Evolutionary conservation across 2,113 vertebrate genomes (phyloP).

Genomic region (Megaceryle maxima): DNA sequence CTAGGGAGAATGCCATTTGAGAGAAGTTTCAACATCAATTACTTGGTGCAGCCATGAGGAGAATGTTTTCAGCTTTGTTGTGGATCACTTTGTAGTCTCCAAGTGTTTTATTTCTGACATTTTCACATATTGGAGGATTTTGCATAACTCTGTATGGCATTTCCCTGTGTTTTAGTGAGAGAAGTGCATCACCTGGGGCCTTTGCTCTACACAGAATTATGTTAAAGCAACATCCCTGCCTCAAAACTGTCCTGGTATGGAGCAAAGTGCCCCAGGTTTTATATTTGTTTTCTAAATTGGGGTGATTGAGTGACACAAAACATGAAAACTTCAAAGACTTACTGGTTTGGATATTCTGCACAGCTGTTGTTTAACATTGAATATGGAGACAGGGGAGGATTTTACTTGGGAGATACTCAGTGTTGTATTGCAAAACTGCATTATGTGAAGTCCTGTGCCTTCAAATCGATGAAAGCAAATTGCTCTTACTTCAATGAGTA

Average conservation of each 20-base stretch:
- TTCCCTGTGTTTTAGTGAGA: background rate
- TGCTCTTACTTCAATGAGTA: background rate
- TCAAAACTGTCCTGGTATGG: background rate
- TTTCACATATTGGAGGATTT: background rate
- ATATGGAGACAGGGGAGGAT: background rate
- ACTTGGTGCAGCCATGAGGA: background rate
- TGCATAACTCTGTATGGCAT: background rate
- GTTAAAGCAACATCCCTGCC: background rate
- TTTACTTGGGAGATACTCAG: slow-evolving; percentile 16
- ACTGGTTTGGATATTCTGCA: slow-evolving; percentile 6
- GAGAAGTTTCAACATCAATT: background rate
- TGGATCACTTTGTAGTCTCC: background rate
- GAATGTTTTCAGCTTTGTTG: background rate
- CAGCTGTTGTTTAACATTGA: slow-evolving; percentile 34
- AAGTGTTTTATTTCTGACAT: background rate
- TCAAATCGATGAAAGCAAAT: slow-evolving; percentile 16
- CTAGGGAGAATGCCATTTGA: background rate
- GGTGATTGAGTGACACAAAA: background rate
- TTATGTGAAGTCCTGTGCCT: background rate
- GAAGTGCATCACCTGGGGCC: background rate
- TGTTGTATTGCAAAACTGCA: slow-evolving; percentile 36
- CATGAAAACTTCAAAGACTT: slow-evolving; percentile 15
- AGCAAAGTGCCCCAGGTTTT: background rate
- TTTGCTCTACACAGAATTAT: background rate
- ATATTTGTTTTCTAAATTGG: slow-evolving; percentile 17